A percentile compares a stretch with the other conserved stretches of the same genome.
Evolutionary conservation across 1,140 invertebrate species (phyloP).

Genomic region (Zaprionus gabonicus): DNA sequence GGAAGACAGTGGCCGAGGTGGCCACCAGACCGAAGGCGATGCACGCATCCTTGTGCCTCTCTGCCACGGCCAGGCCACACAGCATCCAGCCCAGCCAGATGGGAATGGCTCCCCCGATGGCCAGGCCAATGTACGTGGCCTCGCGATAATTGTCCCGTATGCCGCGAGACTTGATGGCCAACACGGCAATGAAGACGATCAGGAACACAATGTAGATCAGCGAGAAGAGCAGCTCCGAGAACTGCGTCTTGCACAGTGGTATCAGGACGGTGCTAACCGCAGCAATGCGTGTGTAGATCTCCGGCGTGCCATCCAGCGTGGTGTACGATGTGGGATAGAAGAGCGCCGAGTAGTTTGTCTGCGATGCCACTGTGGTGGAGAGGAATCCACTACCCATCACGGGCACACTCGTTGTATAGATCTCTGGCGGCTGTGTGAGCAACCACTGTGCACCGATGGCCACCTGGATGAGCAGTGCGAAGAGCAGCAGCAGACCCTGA

Average conservation of each 20-base stretch:
- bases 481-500: constrained; percentile 94
- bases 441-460: constrained; percentile 95
- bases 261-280: constrained; percentile 81
- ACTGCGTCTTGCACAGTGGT: constrained; percentile 87
- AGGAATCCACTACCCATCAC: constrained; percentile 71
- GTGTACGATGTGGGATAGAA: constrained; percentile 83
- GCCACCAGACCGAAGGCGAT: constrained; percentile 93
- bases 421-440: constrained; percentile 89
- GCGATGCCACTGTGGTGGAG: constrained; percentile 70
- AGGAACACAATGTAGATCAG: constrained; percentile 93
- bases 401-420: constrained; percentile 85
- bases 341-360: constrained; percentile 66
- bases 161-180: constrained; percentile 93
- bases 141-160: constrained; percentile 97
- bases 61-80: constrained; percentile 90
- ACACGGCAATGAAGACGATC: constrained; percentile 92
- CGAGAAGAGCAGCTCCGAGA: constrained; percentile 90
- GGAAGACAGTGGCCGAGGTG: constrained; percentile 92
- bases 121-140: constrained; percentile 94
- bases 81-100: constrained; percentile 94
- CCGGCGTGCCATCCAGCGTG: constrained; percentile 64
- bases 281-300: constrained; percentile 76
- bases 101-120: constrained; percentile 92
- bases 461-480: constrained; percentile 94
- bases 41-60: constrained; percentile 93